phyloP scores from a whole-genome alignment of 2,888 invertebrate species.

The Sinohyriopsis cumingii region DNA sequence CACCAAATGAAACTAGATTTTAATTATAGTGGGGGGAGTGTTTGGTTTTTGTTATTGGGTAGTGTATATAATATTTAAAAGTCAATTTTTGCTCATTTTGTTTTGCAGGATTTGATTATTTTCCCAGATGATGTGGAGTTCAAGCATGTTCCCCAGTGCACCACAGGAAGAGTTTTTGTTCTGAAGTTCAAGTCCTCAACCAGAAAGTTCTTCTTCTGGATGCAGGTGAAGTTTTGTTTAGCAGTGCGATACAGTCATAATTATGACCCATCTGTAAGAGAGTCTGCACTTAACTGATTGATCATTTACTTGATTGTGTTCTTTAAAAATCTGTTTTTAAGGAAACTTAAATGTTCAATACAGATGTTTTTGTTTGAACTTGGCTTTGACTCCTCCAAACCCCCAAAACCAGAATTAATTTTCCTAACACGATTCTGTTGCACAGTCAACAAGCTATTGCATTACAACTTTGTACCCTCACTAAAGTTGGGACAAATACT shows the following conservation, averaged over 20 bases:
- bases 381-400: no score
- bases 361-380: no score
- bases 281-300: no score
- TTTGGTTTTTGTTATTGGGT: not conserved
- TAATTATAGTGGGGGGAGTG: not conserved
- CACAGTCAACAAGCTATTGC: no score
- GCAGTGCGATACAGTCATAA: not conserved
- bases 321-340: no score
- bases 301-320: no score
- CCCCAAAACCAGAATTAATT: no score
- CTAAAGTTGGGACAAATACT: no score
- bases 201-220: constrained; percentile 97
- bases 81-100: constrained; percentile 8
- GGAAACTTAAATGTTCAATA: no score
- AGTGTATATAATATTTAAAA: not conserved
- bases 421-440: no score
- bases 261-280: no score
- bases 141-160: constrained; percentile 93
- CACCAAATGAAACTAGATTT: not conserved
- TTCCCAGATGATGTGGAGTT: constrained; percentile 99
- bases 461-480: no score
- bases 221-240: constrained; percentile 81
- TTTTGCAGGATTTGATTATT: constrained; percentile 89
- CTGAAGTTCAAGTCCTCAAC: constrained; percentile 96
- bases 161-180: constrained; percentile 95